A percentile compares a stretch with the other conserved stretches of the same genome.
Evolutionary conservation across 1,140 invertebrate species (phyloP).

Genomic region (Chrysomallon squamiferum): DNA sequence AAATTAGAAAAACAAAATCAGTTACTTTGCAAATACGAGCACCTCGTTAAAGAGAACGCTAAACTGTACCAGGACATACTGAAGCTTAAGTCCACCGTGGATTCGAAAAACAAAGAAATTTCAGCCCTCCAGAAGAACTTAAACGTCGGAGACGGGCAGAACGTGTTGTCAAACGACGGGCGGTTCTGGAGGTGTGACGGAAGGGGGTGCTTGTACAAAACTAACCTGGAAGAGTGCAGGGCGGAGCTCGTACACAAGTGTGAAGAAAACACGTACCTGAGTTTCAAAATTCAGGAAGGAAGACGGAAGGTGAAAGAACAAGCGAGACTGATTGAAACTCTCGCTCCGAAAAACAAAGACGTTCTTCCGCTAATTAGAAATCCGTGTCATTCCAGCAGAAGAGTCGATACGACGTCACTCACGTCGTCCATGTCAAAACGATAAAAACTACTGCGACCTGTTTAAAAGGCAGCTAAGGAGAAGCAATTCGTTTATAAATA

Average conservation of each 20-base stretch:
- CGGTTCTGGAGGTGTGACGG: not conserved
- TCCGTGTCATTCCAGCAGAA: too few relatives aligned
- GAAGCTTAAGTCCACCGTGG: not conserved
- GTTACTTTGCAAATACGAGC: not conserved
- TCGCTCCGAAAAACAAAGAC: too few relatives aligned
- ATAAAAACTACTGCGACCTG: too few relatives aligned
- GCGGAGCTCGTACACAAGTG: not conserved
- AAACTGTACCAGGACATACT: not conserved
- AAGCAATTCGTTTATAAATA: too few relatives aligned
- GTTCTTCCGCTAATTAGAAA: too few relatives aligned
- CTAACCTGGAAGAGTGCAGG: not conserved
- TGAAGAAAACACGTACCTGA: not conserved
- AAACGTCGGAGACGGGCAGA: not conserved
- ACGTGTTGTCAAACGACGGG: not conserved
- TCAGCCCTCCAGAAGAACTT: not conserved
- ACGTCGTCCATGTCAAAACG: too few relatives aligned
- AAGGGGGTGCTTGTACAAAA: not conserved
- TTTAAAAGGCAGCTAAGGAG: too few relatives aligned
- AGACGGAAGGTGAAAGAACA: not conserved
- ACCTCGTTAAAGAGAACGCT: not conserved
- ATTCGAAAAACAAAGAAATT: constrained; percentile 2
- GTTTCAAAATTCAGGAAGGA: not conserved
- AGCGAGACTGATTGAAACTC: not conserved
- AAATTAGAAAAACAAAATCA: not conserved
- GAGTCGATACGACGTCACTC: too few relatives aligned